phyloP scores from a whole-genome alignment of 2,113 vertebrate genomes.

The Dunckerocampus dactyliophorus region DNA sequence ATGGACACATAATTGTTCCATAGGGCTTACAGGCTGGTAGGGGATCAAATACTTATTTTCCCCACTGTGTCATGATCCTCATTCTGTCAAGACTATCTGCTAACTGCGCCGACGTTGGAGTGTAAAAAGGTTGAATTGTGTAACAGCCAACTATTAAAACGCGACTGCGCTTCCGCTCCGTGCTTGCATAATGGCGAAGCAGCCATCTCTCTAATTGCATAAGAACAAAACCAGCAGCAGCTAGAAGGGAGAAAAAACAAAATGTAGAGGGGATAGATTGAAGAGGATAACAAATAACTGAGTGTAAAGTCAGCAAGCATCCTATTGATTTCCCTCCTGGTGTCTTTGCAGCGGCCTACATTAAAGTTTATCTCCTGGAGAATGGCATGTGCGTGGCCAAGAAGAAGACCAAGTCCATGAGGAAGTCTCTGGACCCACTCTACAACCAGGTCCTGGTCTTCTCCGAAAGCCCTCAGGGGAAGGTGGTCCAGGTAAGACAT shows the following conservation, averaged over 20 bases:
- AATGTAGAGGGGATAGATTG: conserved; percentile 1
- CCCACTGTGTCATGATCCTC: too few relatives aligned
- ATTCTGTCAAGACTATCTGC: too few relatives aligned
- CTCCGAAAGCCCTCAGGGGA: conserved; percentile 92
- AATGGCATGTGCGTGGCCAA: conserved; percentile 92
- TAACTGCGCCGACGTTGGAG: too few relatives aligned
- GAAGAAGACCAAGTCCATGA: conserved; percentile 97
- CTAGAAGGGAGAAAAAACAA: not conserved
- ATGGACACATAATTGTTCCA: too few relatives aligned
- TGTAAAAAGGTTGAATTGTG: conserved; percentile 8
- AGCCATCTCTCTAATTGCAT: conserved; percentile 8
- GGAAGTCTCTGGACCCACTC: conserved; percentile 93
- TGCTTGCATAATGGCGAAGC: conserved; percentile 33
- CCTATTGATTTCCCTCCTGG: not conserved
- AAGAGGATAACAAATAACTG: not conserved
- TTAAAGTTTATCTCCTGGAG: conserved; percentile 96
- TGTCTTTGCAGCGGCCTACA: conserved; percentile 88
- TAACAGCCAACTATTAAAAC: conserved; percentile 22
- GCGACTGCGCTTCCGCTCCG: not conserved
- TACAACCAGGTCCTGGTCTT: conserved; percentile 98
- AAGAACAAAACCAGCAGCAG: conserved; percentile 12
- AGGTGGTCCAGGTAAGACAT: conserved; percentile 89
- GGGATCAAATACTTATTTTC: too few relatives aligned
- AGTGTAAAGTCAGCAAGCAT: not conserved
- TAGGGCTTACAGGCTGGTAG: too few relatives aligned